Evolutionary conservation across 2,888 invertebrate species (phyloP), one percentile per base, ranked within the genome.

Genomic region (Pristionchus exspectatus): DNA sequence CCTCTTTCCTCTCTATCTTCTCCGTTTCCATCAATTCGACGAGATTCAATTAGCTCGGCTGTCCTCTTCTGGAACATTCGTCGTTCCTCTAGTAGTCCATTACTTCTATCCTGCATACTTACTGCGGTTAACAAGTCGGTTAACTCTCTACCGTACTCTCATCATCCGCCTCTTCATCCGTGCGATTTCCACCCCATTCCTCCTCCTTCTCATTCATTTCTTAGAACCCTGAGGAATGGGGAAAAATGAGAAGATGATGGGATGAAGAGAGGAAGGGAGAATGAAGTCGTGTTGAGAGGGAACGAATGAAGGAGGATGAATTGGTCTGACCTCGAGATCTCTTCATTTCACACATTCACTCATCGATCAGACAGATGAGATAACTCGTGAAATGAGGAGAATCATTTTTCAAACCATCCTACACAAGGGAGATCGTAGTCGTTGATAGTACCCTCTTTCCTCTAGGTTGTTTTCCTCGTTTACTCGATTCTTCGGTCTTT

Each of bases 121-220:
- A 69, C 12, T 30, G 10, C 27, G 30, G 14, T 2, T 2, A 69
- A 27, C 30, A 16, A 30, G 69, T 50, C 44, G 44, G 9, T 50
- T 7, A 50, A 3, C 12, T 50, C 44, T 10, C 21, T 38, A 18
- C 38, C 38, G 74, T 38, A 18, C 72, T 12, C 33, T 33, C 74
- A 38, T 74, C 38, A 38, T 5, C 74, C 21, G 2, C 24, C 18
- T 74, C 38, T 38, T 74, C 74, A 30, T 44, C 74, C 38, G 1
- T 21, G 9, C 38, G 16, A 72, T 72, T 33, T 16, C 72, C n/a
- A 30, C 69, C 30, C 30, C 72, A 16, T 72, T 72, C 72, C 16
- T 72, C 33, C 14, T 27, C 30, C 38, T 38, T 74, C 74, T 74
- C 74, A 74, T 74, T 74, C 74, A 74, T 74, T 33, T 33, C 74